Base-by-base conservation (phyloP, 2,113 vertebrate genomes). In the Axis porcinus region DNA sequence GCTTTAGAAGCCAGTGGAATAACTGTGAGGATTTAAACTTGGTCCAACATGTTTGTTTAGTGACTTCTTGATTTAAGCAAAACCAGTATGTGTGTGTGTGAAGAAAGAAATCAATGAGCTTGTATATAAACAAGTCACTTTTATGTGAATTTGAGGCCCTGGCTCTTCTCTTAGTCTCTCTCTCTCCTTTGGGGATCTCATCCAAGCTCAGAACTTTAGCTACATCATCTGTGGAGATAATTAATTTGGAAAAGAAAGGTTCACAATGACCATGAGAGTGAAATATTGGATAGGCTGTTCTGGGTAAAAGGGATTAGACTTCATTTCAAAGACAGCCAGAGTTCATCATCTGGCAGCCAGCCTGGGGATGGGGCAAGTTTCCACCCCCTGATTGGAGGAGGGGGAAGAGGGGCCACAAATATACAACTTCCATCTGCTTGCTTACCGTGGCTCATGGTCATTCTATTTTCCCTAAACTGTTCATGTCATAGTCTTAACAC, bases 11-110 rank as follows among this genome's bases (percentile, higher is more conserved):
- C 81, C 82, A 84, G 47, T 79, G 40, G 36, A 94, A 27, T 25
- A 87, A 23, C 90, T 96, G 23, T 58, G 12, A 60, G 96, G 45
- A 47, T 57, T 86, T 87, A n/a, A 60, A 86, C 47, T 90, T 92
- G 58, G 45, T 92, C 76, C 94, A 76, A 87, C 23, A 4, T 87
- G 64, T 97, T 97, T 96, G 86, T 92, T 90, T 93, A 97, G 96
- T 47, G 89, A 93, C 60, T 81, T 97, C 50, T 95, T 78, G 86
- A 85, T 91, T 79, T 93, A 64, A 96, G 84, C 74, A 96, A 96
- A 98, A 76, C 84, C 79, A 47, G 36, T 87, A 11, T 94, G 55
- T 94, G 27, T 92, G 67, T 86, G 50, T 86, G 14, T 82, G 52
- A 57, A 62, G 70, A 58, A 94, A 36, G 78, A 89, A 67, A 30